phyloP scores from a whole-genome alignment of 1,140 invertebrate species.

The Cardiocondyla obscurior region DNA sequence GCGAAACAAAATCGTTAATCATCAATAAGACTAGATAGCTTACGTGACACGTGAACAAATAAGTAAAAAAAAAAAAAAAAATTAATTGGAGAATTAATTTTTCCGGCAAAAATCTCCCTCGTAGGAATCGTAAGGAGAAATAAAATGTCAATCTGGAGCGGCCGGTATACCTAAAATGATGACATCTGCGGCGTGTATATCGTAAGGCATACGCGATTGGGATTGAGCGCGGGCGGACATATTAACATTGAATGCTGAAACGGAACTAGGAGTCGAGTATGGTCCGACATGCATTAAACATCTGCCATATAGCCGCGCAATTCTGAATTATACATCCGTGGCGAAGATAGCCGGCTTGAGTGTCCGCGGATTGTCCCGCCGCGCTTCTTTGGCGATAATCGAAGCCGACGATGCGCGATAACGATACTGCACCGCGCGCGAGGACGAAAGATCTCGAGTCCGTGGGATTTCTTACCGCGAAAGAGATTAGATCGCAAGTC shows the following conservation, averaged over 20 bases:
- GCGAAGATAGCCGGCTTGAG: conserved; percentile 70
- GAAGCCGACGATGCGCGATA: conserved; percentile 63
- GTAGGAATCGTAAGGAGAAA: neutral
- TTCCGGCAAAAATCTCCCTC: neutral
- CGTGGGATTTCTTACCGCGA: conserved; percentile 9
- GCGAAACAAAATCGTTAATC: neutral
- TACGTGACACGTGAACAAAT: no score
- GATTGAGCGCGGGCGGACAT: conserved; percentile 63
- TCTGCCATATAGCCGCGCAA: conserved; percentile 77
- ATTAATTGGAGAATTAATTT: neutral
- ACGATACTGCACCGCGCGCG: conserved; percentile 6
- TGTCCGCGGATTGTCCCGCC: conserved; percentile 73
- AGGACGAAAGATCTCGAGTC: neutral
- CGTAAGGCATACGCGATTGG: conserved; percentile 69
- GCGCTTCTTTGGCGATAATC: conserved; percentile 72
- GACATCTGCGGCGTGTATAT: conserved; percentile 42
- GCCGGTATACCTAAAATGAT: conserved; percentile 68
- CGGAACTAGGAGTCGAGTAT: conserved; percentile 50
- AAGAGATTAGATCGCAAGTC: conserved; percentile 52
- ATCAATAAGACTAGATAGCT: neutral
- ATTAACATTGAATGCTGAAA: conserved; percentile 80
- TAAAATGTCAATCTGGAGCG: neutral
- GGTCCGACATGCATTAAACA: conserved; percentile 81
- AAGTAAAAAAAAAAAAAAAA: neutral
- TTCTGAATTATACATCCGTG: conserved; percentile 81